Evolutionary conservation across 2,797 vertebrate genomes (phyloP).

Genomic region (Sebastes cheni): DNA sequence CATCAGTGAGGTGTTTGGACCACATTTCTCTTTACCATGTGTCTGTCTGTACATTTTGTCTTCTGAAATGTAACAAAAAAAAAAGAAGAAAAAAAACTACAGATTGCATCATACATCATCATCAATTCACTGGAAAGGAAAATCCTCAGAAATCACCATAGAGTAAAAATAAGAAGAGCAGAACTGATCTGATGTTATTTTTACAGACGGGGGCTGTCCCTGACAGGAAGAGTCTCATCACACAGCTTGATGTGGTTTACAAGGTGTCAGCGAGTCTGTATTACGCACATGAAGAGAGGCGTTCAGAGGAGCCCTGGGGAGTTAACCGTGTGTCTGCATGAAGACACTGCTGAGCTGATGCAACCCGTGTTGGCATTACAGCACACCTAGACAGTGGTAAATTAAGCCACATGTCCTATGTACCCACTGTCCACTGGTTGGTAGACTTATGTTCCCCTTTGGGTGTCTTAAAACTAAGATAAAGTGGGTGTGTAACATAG

Average conservation of each 20-base stretch:
- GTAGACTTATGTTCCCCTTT: background rate
- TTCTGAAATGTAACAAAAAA: background rate
- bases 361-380: slow-evolving; percentile 57
- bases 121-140: background rate
- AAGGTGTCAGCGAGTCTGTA: too few species aligned
- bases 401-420: background rate
- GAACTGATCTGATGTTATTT: background rate
- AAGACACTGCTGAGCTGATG: slow-evolving; percentile 48
- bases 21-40: background rate
- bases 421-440: too few species aligned
- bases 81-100: too few species aligned
- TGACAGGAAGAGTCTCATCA: background rate
- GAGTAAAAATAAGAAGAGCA: background rate
- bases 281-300: background rate
- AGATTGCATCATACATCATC: background rate
- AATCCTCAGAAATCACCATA: accelerated
- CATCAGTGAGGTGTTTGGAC: background rate
- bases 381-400: background rate
- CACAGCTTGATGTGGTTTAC: background rate
- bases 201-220: too few species aligned
- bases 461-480: background rate
- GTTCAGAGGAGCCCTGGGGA: too few species aligned
- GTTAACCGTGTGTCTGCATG: background rate
- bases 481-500: background rate
- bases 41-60: background rate